Conservation (phyloP, 1,140 invertebrate species). For the Orchestia grillus region DNA sequence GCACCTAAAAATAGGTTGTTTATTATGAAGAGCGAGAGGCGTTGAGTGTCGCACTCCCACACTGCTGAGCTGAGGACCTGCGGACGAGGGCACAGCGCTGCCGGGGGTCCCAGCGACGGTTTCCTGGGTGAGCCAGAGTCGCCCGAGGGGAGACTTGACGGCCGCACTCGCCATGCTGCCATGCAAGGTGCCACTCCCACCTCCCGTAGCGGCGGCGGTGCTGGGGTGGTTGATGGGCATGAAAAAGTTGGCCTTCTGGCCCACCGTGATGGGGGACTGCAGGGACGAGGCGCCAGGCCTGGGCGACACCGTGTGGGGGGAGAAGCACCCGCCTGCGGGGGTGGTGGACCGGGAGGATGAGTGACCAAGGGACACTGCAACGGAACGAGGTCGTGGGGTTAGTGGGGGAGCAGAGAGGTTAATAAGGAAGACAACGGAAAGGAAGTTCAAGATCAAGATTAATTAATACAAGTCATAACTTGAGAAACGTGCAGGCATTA, state of each 20-base stretch:
- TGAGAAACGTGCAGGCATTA: too few species aligned
- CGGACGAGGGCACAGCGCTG: background rate
- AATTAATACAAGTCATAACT: background rate
- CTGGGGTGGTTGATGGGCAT: constrained; percentile 84
- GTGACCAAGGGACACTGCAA: constrained; percentile 89
- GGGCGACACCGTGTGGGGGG: constrained; percentile 65
- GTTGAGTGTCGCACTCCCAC: constrained; percentile 10
- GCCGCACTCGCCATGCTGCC: constrained; percentile 24
- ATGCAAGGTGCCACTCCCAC: constrained; percentile 59
- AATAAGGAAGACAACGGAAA: background rate
- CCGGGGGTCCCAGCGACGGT: background rate
- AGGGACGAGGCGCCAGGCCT: constrained; percentile 70
- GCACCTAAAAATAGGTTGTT: constrained; percentile 64
- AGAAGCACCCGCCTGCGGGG: constrained; percentile 75
- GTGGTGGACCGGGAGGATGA: constrained; percentile 86
- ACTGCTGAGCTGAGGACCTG: background rate
- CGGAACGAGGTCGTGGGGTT: constrained; percentile 57
- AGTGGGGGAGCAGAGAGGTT: background rate
- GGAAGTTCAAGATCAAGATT: background rate
- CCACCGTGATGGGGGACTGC: constrained; percentile 77
- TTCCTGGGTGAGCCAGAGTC: constrained; percentile 63
- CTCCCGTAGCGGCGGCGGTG: constrained; percentile 68
- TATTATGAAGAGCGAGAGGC: constrained; percentile 60
- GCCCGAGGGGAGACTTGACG: constrained; percentile 70
- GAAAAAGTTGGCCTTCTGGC: constrained; percentile 83